phyloP scores from a whole-genome alignment of 2,888 invertebrate species.

The Coelogynopora nodosa region DNA sequence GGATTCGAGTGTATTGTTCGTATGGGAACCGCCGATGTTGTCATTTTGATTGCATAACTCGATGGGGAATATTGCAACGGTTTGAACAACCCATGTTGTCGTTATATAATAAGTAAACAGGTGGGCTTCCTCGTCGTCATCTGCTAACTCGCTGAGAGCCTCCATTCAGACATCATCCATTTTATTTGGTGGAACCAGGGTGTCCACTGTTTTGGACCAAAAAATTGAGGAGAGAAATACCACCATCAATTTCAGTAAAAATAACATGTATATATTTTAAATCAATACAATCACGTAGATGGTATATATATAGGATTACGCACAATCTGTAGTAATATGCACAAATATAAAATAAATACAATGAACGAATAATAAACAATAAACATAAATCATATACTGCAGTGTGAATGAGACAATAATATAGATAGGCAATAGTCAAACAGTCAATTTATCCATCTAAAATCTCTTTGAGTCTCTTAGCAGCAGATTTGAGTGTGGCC shows the following conservation, averaged over 20 bases:
- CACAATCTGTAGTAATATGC: neutral
- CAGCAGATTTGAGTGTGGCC: too few relatives aligned
- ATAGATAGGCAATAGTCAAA: too few relatives aligned
- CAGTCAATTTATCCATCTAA: too few relatives aligned
- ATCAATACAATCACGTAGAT: neutral
- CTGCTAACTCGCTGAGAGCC: neutral
- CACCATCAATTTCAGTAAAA: neutral
- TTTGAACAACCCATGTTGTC: neutral
- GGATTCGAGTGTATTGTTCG: neutral
- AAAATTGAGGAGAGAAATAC: neutral
- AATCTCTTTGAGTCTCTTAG: too few relatives aligned
- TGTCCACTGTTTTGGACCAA: neutral
- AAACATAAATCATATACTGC: neutral
- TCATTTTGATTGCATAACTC: neutral
- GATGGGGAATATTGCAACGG: too few relatives aligned
- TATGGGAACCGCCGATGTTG: neutral
- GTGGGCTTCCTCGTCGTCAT: neutral
- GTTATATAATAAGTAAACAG: neutral
- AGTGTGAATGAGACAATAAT: neutral
- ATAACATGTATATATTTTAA: neutral
- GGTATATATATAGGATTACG: neutral
- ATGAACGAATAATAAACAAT: neutral
- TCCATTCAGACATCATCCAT: neutral
- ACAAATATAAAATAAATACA: neutral
- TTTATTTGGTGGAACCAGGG: too few relatives aligned